phyloP scores from a whole-genome alignment of 2,888 invertebrate genomes.

The Nasonovia ribisnigri region DNA sequence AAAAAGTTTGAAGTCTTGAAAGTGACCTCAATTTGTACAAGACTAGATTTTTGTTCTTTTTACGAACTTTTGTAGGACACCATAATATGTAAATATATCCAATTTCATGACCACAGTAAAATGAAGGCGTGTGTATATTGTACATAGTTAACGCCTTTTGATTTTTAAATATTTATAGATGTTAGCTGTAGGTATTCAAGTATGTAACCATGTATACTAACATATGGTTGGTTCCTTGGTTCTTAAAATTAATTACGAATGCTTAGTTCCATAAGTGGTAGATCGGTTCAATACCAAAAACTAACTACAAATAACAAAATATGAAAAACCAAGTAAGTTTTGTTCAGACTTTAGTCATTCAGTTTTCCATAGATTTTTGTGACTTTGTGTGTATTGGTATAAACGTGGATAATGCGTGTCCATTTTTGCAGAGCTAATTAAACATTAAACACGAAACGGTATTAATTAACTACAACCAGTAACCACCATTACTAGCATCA shows the following conservation, averaged over 20 bases:
- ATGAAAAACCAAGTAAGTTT: neutral
- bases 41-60: neutral
- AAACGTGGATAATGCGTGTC: neutral
- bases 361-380: neutral
- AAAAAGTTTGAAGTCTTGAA: neutral
- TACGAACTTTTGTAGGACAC: neutral
- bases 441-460: slow-evolving; percentile 35
- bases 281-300: neutral
- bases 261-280: neutral
- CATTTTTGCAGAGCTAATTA: neutral
- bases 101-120: neutral
- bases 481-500: neutral
- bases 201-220: neutral
- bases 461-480: slow-evolving; percentile 33
- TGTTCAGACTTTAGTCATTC: neutral
- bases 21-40: neutral
- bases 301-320: neutral
- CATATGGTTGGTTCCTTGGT: neutral
- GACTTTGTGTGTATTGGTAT: neutral
- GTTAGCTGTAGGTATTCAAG: neutral
- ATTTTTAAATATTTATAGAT: neutral
- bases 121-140: neutral
- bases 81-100: neutral
- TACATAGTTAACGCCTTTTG: neutral
- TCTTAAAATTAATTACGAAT: neutral